Conservation (phyloP, 1,140 invertebrate genomes). For the Galleria mellonella region DNA sequence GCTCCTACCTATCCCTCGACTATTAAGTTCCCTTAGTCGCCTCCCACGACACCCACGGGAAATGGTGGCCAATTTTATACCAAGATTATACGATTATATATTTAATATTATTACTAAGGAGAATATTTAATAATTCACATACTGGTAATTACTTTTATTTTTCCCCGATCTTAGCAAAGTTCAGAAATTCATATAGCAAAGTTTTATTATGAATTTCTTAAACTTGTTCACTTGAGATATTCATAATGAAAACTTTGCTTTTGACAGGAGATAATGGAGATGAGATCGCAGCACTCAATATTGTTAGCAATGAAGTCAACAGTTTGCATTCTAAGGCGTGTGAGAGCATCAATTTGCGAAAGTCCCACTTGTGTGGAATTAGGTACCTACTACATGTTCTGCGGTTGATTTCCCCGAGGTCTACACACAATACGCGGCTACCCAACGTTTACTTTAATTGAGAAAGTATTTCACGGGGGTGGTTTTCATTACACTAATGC, state of each 20-base stretch:
- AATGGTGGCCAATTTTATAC: no score
- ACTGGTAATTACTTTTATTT: no score
- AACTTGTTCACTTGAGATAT: no score
- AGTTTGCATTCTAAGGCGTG: not conserved
- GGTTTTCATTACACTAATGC: slow-evolving; percentile 31
- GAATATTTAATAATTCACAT: no score
- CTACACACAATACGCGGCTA: slow-evolving; percentile 14
- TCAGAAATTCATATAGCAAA: no score
- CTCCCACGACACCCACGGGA: no score
- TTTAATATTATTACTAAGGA: no score
- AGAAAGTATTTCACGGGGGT: slow-evolving; percentile 25
- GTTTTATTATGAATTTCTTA: no score
- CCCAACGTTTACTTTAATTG: slow-evolving; percentile 31
- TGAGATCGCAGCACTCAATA: slow-evolving; percentile 1
- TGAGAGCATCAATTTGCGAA: slow-evolving; percentile 1
- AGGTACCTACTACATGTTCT: slow-evolving; percentile 18
- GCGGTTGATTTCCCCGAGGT: slow-evolving; percentile 31
- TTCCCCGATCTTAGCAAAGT: no score
- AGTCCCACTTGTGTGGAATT: slow-evolving; percentile 17
- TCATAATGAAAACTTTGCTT: not conserved
- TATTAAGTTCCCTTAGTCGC: no score
- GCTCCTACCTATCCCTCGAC: no score
- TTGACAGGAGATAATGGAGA: slow-evolving; percentile 1
- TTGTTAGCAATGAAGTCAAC: not conserved
- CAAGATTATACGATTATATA: no score